These are phyloP conservation scores for Turnix velox DNA, from an alignment of 2,113 vertebrate species.

Conservation along the genomic window DNA sequence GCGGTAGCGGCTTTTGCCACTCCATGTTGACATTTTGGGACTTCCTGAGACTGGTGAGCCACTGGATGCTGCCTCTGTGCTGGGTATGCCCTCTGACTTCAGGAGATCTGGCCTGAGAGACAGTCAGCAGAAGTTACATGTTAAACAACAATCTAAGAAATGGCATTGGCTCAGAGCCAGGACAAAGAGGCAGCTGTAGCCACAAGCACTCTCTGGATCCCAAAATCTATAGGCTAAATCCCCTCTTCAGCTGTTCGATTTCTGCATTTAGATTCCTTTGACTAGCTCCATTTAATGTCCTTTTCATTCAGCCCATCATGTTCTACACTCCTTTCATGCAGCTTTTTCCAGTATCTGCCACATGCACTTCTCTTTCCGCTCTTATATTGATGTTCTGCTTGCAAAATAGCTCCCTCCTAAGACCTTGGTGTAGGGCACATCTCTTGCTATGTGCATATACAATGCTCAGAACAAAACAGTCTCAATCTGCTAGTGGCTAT, in stretches of 20 bases:
- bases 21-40: slow-evolving; percentile 87
- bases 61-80: slow-evolving; percentile 77
- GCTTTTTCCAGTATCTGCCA: neutral
- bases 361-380: neutral
- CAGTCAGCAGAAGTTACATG: neutral
- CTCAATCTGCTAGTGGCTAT: neutral
- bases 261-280: neutral
- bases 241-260: neutral
- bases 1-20: slow-evolving; percentile 88
- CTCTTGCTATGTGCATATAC: neutral
- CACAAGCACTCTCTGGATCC: neutral
- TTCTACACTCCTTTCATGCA: neutral
- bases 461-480: neutral
- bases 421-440: neutral
- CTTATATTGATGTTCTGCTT: neutral
- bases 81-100: slow-evolving; percentile 90
- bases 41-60: slow-evolving; percentile 89
- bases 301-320: neutral
- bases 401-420: neutral
- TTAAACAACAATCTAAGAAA: neutral
- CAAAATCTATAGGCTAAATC: neutral
- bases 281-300: neutral
- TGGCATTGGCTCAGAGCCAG: accelerated
- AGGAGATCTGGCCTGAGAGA: slow-evolving; percentile 87
- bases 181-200: neutral